These are phyloP conservation scores for Callimico goeldii DNA, from an alignment of 2,797 vertebrate species.

Conservation along the genomic window DNA sequence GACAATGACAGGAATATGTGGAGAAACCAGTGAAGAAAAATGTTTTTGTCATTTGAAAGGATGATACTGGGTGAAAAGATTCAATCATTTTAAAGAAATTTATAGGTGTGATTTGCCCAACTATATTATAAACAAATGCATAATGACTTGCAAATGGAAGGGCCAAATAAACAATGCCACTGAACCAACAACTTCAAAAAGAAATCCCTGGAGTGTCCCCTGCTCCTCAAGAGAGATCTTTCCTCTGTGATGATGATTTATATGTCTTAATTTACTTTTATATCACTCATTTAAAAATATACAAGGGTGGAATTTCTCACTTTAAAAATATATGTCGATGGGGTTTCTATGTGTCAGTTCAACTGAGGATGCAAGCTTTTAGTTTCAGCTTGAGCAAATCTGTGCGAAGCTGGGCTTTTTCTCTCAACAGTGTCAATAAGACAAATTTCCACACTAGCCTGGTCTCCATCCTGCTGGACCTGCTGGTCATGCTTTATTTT, in stretches of 20 bases:
- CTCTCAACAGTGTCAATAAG: slow-evolving; percentile 64
- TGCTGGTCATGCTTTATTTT: slow-evolving; percentile 60
- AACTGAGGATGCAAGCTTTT: neutral
- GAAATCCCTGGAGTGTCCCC: neutral
- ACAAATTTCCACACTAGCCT: slow-evolving; percentile 61
- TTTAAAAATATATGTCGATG: neutral
- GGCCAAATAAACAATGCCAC: neutral
- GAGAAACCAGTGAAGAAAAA: neutral
- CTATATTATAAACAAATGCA: neutral
- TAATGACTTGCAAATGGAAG: neutral
- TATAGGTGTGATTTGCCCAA: neutral
- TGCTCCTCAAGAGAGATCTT: neutral
- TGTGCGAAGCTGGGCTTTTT: slow-evolving; percentile 68
- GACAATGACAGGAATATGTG: neutral
- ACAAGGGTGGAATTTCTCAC: neutral
- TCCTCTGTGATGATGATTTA: neutral
- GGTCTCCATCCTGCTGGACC: slow-evolving; percentile 41
- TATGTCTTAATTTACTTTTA: neutral
- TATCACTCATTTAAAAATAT: neutral
- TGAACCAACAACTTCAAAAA: neutral
- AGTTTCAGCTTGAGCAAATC: slow-evolving; percentile 75
- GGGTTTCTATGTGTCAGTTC: neutral
- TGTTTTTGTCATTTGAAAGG: slow-evolving; percentile 10
- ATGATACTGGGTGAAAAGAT: neutral
- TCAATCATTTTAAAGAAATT: neutral